Conservation (phyloP, 2,113 vertebrate genomes). For the Lepidothrix coronata region DNA sequence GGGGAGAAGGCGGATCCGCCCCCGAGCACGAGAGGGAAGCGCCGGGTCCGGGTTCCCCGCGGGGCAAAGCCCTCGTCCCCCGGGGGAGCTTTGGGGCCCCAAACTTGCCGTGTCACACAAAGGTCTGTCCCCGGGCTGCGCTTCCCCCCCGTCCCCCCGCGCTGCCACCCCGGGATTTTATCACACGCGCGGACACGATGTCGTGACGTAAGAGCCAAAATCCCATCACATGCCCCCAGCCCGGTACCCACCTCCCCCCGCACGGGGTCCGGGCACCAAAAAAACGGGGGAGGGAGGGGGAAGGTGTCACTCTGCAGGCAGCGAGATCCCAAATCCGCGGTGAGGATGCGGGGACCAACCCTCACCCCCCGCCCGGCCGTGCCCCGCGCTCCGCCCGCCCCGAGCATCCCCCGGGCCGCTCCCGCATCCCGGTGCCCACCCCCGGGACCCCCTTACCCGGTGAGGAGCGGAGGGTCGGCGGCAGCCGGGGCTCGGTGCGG, state of each 20-base stretch:
- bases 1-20: not conserved
- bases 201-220: conserved; percentile 19
- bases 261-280: not conserved
- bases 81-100: accelerated
- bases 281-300: not conserved
- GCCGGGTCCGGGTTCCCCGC: not conserved
- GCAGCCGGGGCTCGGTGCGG: conserved; percentile 16
- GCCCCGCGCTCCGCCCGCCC: not conserved
- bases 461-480: conserved; percentile 53
- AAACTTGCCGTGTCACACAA: not conserved
- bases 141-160: not conserved
- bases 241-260: not conserved
- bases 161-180: not conserved
- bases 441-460: not conserved
- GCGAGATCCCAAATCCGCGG: not conserved
- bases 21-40: not conserved
- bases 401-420: not conserved
- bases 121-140: not conserved
- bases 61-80: not conserved
- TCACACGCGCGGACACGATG: not conserved
- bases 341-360: not conserved
- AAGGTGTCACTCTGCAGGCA: not conserved
- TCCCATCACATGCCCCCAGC: not conserved
- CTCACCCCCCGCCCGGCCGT: not conserved
- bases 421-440: conserved; percentile 18